Base-by-base conservation (phyloP, 2,888 invertebrate species). In the Conistra vaccinii region DNA sequence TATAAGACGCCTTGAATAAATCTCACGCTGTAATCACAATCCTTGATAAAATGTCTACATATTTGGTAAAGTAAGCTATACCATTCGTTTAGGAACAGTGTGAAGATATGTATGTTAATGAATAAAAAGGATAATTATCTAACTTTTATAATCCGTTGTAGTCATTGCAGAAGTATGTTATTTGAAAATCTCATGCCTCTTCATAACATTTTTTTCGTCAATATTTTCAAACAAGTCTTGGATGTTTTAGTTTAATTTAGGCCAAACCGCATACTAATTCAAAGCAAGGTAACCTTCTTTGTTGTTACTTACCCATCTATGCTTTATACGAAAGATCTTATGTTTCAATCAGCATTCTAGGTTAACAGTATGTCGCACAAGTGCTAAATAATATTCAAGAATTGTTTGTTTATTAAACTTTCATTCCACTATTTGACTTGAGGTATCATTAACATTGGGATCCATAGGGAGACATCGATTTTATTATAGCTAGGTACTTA, bases 1-100 rank as follows among this genome's bases (percentile, higher is more conserved):
- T 85, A 78, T 85, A 80, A 80, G 75, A 89, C 45, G 80, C 69
- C 76, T 78, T 45, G 48, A 35, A 63, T 48, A 73, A 81, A 72
- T 84, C 73, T 69, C 61, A 63, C 29, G 45, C 45, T 61, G 42
- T 66, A 67, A 67, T 73, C 70, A 70, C 69, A 86, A 75, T 67
- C 29, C 17, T 68, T 61, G 35, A 51, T 48, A 70, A 62, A 69
- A 42, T 53, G 23, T 58, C 5, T 57, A 61, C 26, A 55, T 58
- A 32, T 69, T 82, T 53, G n/a, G n/a, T 2, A 39, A 80, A 66
- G 23, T 62, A 57, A 66, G 42, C 14, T 23, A 35, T 32, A 26
- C 55, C 26, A 48, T 60, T 61, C 9, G 32, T 45, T 60, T 32
- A 26, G 63, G 51, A 68, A 69, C n/a, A 57, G n/a, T 32, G n/a